Conservation (phyloP, 2,797 vertebrate species). For the Coranthus polyacanthus region DNA sequence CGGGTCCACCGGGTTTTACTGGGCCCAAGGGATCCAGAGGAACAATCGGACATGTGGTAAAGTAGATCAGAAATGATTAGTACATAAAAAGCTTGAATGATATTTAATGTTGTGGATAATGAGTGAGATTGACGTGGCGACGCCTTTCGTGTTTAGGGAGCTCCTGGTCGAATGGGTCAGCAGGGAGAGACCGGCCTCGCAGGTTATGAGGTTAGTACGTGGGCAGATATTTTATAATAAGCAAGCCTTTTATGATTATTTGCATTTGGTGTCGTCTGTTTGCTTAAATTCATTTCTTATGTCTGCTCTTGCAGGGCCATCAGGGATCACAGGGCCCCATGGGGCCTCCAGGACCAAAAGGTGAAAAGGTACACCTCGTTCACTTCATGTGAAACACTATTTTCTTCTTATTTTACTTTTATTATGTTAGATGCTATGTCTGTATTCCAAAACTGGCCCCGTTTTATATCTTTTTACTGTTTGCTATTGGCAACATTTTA, state of each 20-base stretch:
- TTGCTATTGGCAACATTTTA: background rate
- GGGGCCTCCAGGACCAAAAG: constrained; percentile 93
- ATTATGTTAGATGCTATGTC: background rate
- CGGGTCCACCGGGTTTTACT: constrained; percentile 89
- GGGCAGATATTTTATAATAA: constrained; percentile 2
- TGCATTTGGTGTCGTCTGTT: background rate
- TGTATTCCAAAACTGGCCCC: background rate
- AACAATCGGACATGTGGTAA: constrained; percentile 95
- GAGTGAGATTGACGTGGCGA: constrained; percentile 17
- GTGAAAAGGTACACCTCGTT: constrained; percentile 92
- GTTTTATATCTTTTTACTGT: background rate
- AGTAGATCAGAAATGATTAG: constrained; percentile 54
- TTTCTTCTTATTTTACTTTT: constrained; percentile 10
- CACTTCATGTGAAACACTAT: constrained; percentile 34
- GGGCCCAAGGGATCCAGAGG: constrained; percentile 98
- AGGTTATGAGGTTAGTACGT: constrained; percentile 90
- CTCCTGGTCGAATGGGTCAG: constrained; percentile 94
- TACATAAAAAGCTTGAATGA: background rate
- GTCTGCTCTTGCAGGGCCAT: constrained; percentile 88
- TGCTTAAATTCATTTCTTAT: constrained; percentile 3
- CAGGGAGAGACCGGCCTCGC: constrained; percentile 93
- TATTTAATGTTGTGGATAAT: background rate
- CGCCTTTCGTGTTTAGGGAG: constrained; percentile 84
- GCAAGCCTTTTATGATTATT: background rate
- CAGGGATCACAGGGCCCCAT: constrained; percentile 90